phyloP scores from a whole-genome alignment of 2,797 vertebrate genomes.

The Sebastiscus albofasciatus region DNA sequence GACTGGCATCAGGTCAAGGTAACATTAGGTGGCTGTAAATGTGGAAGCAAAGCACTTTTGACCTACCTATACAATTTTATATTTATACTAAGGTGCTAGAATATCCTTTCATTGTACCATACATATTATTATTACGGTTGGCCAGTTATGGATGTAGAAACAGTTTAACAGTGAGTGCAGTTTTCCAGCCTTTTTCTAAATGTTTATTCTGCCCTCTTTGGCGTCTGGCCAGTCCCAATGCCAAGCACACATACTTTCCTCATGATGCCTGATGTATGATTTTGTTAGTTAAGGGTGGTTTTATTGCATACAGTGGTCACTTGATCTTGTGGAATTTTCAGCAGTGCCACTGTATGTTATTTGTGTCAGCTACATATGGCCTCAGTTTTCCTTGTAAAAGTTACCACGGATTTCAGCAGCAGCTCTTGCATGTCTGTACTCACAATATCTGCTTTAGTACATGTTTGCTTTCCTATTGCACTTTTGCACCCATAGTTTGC shows the following conservation, averaged over 20 bases:
- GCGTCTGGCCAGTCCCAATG: background rate
- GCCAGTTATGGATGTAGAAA: background rate
- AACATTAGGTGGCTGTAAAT: background rate
- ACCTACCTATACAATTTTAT: background rate
- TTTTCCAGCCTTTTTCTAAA: background rate
- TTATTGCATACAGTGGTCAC: background rate
- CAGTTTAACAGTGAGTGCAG: background rate
- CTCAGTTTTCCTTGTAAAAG: background rate
- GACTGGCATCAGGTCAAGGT: background rate
- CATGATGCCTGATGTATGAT: background rate
- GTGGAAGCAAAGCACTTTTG: background rate
- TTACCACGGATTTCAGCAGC: background rate
- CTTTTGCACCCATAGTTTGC: background rate
- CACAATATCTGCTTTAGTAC: background rate
- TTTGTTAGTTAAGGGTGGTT: background rate
- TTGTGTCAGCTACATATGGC: background rate
- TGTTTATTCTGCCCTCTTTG: background rate
- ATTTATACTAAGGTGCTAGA: background rate
- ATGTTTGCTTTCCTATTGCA: background rate
- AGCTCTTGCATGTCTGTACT: too few species aligned
- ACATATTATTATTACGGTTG: background rate
- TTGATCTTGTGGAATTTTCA: background rate
- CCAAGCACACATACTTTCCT: slow-evolving; percentile 20
- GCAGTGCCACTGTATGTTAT: background rate
- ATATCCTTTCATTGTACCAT: background rate